A percentile compares a stretch with the other conserved stretches of the same genome.
Conservation (phyloP, 2,888 invertebrate genomes). For the Drosophila paucipuncta region DNA sequence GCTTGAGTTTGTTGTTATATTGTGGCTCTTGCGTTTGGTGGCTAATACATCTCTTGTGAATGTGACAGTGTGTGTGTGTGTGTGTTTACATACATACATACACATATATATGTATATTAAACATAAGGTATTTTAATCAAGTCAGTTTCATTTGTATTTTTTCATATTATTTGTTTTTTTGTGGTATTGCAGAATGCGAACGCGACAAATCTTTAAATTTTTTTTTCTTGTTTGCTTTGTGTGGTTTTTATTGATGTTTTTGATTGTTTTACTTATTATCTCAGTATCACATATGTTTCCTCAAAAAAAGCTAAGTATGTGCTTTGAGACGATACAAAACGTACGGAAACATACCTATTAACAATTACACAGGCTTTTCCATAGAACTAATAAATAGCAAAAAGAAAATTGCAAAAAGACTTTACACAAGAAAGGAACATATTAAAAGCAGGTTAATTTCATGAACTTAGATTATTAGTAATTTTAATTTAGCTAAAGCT, state of each 20-base stretch:
- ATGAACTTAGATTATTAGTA: conserved; percentile 47
- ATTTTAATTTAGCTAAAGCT: conserved; percentile 49
- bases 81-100: conserved; percentile 18
- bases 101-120: conserved; percentile 17
- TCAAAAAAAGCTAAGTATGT: conserved; percentile 48
- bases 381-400: conserved; percentile 37
- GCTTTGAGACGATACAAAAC: conserved; percentile 51
- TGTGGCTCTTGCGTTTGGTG: conserved; percentile 23
- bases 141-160: conserved; percentile 30
- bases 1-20: conserved; percentile 26
- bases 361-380: conserved; percentile 61
- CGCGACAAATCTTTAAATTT: conserved; percentile 41
- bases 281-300: conserved; percentile 83
- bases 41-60: conserved; percentile 13
- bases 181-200: conserved; percentile 42
- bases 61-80: conserved; percentile 8
- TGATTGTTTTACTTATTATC: conserved; percentile 81
- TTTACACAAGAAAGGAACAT: conserved; percentile 62
- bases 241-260: conserved; percentile 25
- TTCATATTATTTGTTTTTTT: conserved; percentile 21
- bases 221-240: conserved; percentile 25
- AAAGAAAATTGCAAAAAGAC: conserved; percentile 11
- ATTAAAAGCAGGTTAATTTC: conserved; percentile 47
- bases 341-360: conserved; percentile 73
- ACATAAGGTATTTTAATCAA: conserved; percentile 40